Evolutionary conservation across 2,797 vertebrate species (phyloP), one percentile per base, ranked within the genome.

Genomic region (Threskiornis aethiopicus): DNA sequence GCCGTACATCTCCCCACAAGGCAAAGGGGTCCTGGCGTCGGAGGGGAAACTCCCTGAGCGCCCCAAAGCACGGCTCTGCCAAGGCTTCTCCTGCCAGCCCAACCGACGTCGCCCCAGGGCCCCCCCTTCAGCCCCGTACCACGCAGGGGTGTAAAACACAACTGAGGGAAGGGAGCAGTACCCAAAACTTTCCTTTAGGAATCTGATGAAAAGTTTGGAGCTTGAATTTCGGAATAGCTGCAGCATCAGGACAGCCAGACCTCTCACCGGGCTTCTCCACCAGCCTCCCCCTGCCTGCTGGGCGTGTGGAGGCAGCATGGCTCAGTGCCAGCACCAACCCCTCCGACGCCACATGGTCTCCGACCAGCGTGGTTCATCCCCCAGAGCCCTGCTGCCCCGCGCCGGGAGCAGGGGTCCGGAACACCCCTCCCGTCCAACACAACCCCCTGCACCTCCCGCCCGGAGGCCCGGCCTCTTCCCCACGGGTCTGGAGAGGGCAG

Each of bases 251-350:
- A n/a, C 37, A 73, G 78, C 11, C 1, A 1, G 19, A 19, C 18
- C 33, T 41, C 28, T 9, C 6, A 0, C 13, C 17, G 3, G 20
- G 35, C 35, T 49, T 25, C 24, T 18, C 57, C 28, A 17, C 4
- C 49, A 19, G 47, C 10, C 4, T 10, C 37, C 24, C 16, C 35
- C 21, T 1, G 10, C 7, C 47, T 1, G 31, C 35, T 5, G 16
- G 25, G n/a, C 1, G 0, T 6, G 0, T 0, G 1, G 24, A 5
- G 10, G 37, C 35, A 37, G 46, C 54, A 9, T 0, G 1, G 31
- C 46, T n/a, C 44, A 6, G 31, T 3, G 31, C 44, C 20, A 25
- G 10, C 6, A 1, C 52, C 0, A 13, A n/a, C 13, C 22, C 10
- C 42, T 13, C 65, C 0, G 1, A 54, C 22, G 13, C 13, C 62